These are phyloP conservation scores for Druon quercuslanigerum DNA, from an alignment of 1,140 invertebrate genomes.

Conservation along the genomic window DNA sequence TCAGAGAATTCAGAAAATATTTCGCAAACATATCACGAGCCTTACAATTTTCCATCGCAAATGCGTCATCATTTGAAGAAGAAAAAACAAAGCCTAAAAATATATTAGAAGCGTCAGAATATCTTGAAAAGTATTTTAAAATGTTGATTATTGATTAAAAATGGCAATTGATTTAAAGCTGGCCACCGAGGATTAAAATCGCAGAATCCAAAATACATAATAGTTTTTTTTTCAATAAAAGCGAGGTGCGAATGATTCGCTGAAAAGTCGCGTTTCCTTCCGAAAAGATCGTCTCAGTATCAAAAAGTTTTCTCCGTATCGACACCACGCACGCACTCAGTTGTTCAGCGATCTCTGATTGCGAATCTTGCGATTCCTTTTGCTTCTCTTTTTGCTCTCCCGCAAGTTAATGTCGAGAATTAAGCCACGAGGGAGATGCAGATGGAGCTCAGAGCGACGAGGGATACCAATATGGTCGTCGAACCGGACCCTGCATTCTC, in stretches of 20 bases:
- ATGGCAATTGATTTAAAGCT: too few species aligned
- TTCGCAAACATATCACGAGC: slow-evolving; percentile 4
- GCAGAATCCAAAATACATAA: too few species aligned
- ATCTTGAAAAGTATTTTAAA: too few species aligned
- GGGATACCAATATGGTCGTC: slow-evolving; percentile 48
- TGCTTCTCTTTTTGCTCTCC: slow-evolving; percentile 36
- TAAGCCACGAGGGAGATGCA: slow-evolving; percentile 56
- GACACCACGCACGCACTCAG: slow-evolving; percentile 32
- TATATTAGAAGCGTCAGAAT: slow-evolving; percentile 3
- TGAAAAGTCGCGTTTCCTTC: slow-evolving; percentile 1
- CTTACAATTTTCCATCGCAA: background rate
- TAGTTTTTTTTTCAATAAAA: too few species aligned
- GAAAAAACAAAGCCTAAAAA: background rate
- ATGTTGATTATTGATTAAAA: too few species aligned
- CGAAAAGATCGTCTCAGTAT: background rate
- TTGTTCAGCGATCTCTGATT: slow-evolving; percentile 16
- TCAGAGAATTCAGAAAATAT: background rate
- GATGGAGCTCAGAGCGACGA: slow-evolving; percentile 40
- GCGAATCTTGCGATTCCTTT: slow-evolving; percentile 42
- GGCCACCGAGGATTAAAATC: too few species aligned
- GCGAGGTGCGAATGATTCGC: background rate
- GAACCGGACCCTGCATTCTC: slow-evolving; percentile 38
- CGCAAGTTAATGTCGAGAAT: slow-evolving; percentile 40
- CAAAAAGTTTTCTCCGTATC: slow-evolving; percentile 36
- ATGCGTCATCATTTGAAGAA: background rate